Base-by-base conservation (phyloP, 2,113 vertebrate species). In the Poeciliopsis turrubarensis region DNA sequence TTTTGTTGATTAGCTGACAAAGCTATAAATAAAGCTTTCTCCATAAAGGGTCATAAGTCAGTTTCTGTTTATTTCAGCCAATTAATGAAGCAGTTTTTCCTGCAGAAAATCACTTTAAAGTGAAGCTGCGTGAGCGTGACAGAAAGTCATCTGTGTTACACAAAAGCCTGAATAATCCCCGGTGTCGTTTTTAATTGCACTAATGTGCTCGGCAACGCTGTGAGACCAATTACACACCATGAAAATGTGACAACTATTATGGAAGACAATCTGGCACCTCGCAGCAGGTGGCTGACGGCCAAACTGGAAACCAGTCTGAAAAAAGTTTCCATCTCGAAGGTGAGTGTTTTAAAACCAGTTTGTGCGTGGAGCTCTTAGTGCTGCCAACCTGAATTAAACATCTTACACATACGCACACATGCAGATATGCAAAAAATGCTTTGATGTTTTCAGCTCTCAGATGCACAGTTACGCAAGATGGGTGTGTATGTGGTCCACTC, bases 401-500 rank as follows among this genome's bases (percentile, higher is more conserved):
- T 44, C 72, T 67, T 64, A 68, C 68, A 78, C 71, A 65, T 26
- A 47, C 41, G 69, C 70, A 61, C 70, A 67, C 44, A 67, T 19
- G 27, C 14, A 31, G 2, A 32, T 60, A 84, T 78, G 82, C 76
- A 87, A 86, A 89, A 80, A 79, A 34, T 14, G 31, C 81, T 90
- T 87, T 90, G 85, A 87, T 83, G 83, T 81, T 75, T 81, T 78
- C 51, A 79, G 75, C 82, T 80, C 83, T 89, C 83, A 86, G 70
- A 69, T 67, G 77, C 70, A 78, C 72, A 72, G 77, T 34, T 30
- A 78, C 54, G 71, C 77, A 77, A 72, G 67, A 26, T 41, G 30
- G 37, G 22, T 70, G 70, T 41, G 78, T n/a, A n/a, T 57, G 64
- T 66, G 79, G 65, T 68, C 70, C 62, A 57, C 62, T 77, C 62